Conservation (phyloP, 2,113 vertebrate genomes). For the Columba janthina region DNA sequence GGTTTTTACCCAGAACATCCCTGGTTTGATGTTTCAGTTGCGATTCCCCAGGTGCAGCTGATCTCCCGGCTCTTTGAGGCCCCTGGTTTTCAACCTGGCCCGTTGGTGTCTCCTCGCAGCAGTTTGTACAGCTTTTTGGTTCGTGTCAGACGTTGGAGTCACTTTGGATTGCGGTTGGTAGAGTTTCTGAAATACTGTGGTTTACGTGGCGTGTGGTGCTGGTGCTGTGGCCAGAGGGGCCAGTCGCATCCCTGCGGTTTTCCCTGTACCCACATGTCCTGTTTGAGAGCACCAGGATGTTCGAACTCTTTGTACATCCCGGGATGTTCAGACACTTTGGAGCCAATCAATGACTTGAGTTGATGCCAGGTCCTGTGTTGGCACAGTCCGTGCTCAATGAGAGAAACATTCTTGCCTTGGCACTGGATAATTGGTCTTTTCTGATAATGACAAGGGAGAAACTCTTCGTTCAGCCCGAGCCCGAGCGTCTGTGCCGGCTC, state of each 20-base stretch:
- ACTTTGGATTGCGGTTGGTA: background rate
- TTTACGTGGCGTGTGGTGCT: background rate
- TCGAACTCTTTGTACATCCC: background rate
- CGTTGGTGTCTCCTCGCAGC: fast-evolving
- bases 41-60: background rate
- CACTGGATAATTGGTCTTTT: background rate
- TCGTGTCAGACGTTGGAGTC: background rate
- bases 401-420: background rate
- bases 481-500: background rate
- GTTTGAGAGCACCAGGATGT: fast-evolving
- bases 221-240: background rate
- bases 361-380: fast-evolving
- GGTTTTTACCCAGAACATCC: background rate
- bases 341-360: background rate
- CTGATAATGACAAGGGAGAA: background rate
- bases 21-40: background rate
- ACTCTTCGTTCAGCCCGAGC: background rate
- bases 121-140: background rate
- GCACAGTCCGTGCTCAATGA: background rate
- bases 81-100: background rate
- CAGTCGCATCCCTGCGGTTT: background rate
- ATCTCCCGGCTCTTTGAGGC: fast-evolving
- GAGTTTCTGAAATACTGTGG: background rate
- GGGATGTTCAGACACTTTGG: fast-evolving
- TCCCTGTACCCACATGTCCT: fast-evolving